These are phyloP conservation scores for Drosophila quadrilineata DNA, from an alignment of 1,140 invertebrate species.

Conservation along the genomic window DNA sequence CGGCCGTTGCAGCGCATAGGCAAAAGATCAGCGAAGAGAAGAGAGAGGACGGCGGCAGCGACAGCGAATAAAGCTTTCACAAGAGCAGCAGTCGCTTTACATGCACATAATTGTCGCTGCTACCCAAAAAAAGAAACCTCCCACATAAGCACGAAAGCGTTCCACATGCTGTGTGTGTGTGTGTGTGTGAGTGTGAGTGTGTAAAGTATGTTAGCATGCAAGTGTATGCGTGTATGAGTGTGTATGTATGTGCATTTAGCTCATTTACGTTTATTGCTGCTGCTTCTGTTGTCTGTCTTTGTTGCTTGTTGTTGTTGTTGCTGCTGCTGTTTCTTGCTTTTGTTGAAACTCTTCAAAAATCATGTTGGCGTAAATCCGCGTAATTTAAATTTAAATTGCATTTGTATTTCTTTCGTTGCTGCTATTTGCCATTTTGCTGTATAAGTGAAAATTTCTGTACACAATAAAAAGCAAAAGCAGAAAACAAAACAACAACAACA, in stretches of 20 bases:
- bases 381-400: conserved; percentile 76
- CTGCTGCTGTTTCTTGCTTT: conserved; percentile 17
- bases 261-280: conserved; percentile 34
- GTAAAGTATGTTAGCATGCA: too few species aligned
- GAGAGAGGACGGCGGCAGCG: background rate
- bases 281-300: conserved; percentile 25
- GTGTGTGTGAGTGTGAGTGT: background rate
- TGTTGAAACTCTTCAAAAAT: conserved; percentile 58
- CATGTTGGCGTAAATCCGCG: conserved; percentile 69
- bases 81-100: conserved; percentile 7
- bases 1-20: background rate
- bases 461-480: conserved; percentile 15
- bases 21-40: conserved; percentile 1
- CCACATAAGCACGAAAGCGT: conserved; percentile 47
- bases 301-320: conserved; percentile 16
- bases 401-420: conserved; percentile 37
- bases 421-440: conserved; percentile 1
- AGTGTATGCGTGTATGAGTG: background rate
- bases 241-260: conserved; percentile 39
- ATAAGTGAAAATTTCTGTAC: conserved; percentile 52
- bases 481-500: conserved; percentile 19
- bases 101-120: conserved; percentile 13
- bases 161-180: conserved; percentile 34
- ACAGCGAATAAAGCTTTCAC: conserved; percentile 49
- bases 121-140: conserved; percentile 25